Conservation (phyloP, 2,888 invertebrate genomes). For the Tinea semifulvella region DNA sequence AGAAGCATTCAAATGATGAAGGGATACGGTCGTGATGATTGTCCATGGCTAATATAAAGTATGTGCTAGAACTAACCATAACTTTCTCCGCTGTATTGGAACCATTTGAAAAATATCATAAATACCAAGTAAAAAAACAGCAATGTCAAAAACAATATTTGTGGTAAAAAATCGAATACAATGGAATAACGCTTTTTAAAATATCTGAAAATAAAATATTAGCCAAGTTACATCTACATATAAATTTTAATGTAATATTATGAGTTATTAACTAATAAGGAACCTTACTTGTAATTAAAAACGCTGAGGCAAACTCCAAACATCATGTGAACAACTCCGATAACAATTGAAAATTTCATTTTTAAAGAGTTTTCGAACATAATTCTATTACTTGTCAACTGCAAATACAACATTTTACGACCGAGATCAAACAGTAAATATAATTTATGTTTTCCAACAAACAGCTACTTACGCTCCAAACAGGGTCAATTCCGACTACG, state of each 20-base stretch:
- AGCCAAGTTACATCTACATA: background rate
- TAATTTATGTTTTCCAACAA: background rate
- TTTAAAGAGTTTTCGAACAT: slow-evolving; percentile 91
- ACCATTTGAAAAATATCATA: slow-evolving; percentile 90
- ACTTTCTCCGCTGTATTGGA: slow-evolving; percentile 54
- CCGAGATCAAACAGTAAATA: background rate
- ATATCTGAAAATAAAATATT: slow-evolving; percentile 47
- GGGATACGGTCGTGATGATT: too few species aligned
- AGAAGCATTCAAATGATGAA: too few species aligned
- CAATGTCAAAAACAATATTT: slow-evolving; percentile 83
- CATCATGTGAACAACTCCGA: slow-evolving; percentile 94
- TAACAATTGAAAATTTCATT: slow-evolving; percentile 93
- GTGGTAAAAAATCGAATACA: slow-evolving; percentile 86
- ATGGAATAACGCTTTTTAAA: slow-evolving; percentile 70
- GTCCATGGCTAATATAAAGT: background rate
- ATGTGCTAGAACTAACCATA: background rate
- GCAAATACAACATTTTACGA: slow-evolving; percentile 19
- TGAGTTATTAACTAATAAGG: background rate
- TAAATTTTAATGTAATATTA: too few species aligned
- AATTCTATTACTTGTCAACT: slow-evolving; percentile 80
- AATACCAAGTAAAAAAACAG: slow-evolving; percentile 90
- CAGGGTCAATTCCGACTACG: slow-evolving; percentile 81
- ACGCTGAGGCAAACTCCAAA: slow-evolving; percentile 84
- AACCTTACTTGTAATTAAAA: slow-evolving; percentile 72
- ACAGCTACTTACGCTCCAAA: slow-evolving; percentile 65